Evolutionary conservation across 2,113 vertebrate species (phyloP).

Genomic region (Montifringilla adamsi): DNA sequence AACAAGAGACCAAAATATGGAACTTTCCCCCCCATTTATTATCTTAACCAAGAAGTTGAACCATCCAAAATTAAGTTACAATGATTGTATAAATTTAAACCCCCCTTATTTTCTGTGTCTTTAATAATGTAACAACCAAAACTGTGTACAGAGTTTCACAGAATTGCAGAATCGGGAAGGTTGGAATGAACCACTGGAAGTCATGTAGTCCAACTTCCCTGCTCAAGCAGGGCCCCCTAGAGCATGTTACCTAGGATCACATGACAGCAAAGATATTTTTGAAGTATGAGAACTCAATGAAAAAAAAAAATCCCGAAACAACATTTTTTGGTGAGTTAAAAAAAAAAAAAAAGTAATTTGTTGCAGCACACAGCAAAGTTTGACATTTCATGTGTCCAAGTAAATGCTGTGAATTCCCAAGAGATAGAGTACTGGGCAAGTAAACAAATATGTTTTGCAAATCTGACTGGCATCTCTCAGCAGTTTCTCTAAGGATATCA

Average conservation of each 20-base stretch:
- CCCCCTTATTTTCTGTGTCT: not conserved
- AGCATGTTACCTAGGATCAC: not conserved
- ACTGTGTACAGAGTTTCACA: not conserved
- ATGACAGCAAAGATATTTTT: not conserved
- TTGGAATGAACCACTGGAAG: not conserved
- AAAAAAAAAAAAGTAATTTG: not conserved
- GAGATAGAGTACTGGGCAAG: not conserved
- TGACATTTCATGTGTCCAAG: not conserved
- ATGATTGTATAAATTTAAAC: not conserved
- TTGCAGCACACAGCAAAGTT: not conserved
- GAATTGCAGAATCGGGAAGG: not conserved
- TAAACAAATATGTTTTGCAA: conserved; percentile 33
- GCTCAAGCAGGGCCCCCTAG: not conserved
- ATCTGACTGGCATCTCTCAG: conserved; percentile 45
- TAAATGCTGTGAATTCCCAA: not conserved
- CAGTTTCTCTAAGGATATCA: not conserved
- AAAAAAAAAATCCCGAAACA: not conserved
- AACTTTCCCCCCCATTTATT: not conserved
- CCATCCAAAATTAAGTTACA: not conserved
- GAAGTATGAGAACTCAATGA: not conserved
- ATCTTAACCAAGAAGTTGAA: not conserved
- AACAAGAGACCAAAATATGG: not conserved
- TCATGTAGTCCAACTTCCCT: not conserved
- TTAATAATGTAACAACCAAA: not conserved
- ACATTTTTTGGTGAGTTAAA: not conserved